A percentile compares a stretch with the other conserved stretches of the same genome.
Evolutionary conservation across 2,888 invertebrate species (phyloP).

Genomic region (Eupithecia dodoneata): DNA sequence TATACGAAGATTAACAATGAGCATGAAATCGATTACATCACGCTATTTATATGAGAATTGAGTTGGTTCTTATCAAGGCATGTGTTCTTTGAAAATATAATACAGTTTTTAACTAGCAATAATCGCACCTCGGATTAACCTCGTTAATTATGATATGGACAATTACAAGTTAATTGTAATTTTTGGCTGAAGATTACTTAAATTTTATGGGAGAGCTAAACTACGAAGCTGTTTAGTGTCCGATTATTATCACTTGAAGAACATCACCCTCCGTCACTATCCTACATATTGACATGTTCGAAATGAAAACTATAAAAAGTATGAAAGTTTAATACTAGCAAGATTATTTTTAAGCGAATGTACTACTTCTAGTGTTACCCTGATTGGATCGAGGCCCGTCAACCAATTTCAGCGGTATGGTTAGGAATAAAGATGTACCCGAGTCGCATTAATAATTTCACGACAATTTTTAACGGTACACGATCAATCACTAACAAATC

Average conservation of each 20-base stretch:
- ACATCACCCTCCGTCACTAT: neutral
- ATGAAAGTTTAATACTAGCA: neutral
- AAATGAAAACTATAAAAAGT: neutral
- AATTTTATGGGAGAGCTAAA: neutral
- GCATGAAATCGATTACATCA: constrained; percentile 27
- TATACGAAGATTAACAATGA: constrained; percentile 22
- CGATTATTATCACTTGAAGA: neutral
- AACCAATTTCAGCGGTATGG: neutral
- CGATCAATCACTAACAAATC: constrained; percentile 16
- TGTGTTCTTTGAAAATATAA: neutral
- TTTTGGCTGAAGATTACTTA: neutral
- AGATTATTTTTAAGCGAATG: neutral
- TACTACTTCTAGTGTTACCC: neutral
- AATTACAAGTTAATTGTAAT: neutral
- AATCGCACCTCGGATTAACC: constrained; percentile 94
- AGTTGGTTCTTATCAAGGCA: neutral
- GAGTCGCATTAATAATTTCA: constrained; percentile 40
- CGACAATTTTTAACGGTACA: constrained; percentile 44
- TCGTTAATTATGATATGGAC: constrained; percentile 63
- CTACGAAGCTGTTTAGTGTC: neutral
- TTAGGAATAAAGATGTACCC: neutral
- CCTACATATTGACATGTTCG: neutral
- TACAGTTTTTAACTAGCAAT: constrained; percentile 96
- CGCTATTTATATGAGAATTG: constrained; percentile 15
- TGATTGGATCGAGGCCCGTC: neutral